Evolutionary conservation across 2,797 vertebrate genomes (phyloP).

Genomic region (Onychomys arenicola): DNA sequence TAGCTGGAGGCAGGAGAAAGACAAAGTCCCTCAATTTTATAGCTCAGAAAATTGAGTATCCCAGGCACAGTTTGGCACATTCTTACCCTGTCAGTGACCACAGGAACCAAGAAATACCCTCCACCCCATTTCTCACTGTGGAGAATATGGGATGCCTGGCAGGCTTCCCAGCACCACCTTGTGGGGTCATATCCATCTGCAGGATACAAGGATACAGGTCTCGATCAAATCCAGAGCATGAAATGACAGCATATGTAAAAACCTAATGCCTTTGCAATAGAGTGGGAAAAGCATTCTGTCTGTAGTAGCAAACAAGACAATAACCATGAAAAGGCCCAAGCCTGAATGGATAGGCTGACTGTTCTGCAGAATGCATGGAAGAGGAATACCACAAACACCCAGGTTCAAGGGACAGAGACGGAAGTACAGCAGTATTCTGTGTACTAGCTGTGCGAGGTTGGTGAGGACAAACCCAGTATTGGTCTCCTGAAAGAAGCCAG

Average conservation of each 20-base stretch:
- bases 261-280: not conserved
- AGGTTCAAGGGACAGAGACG: not conserved
- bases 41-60: not conserved
- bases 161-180: not conserved
- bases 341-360: not conserved
- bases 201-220: not conserved
- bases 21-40: not conserved
- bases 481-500: not conserved
- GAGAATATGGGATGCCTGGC: not conserved
- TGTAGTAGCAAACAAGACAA: not conserved
- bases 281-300: not conserved
- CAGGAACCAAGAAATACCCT: not conserved
- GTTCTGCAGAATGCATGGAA: not conserved
- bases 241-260: not conserved
- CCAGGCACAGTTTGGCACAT: not conserved
- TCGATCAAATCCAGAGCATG: not conserved
- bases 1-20: not conserved
- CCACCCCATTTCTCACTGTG: not conserved
- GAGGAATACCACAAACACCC: not conserved
- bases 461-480: not conserved
- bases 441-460: not conserved
- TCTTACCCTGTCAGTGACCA: not conserved
- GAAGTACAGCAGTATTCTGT: not conserved
- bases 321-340: not conserved
- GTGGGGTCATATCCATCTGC: too few relatives aligned